Evolutionary conservation across 2,888 invertebrate genomes (phyloP).

Genomic region (Hofmannophila pseudospretella): DNA sequence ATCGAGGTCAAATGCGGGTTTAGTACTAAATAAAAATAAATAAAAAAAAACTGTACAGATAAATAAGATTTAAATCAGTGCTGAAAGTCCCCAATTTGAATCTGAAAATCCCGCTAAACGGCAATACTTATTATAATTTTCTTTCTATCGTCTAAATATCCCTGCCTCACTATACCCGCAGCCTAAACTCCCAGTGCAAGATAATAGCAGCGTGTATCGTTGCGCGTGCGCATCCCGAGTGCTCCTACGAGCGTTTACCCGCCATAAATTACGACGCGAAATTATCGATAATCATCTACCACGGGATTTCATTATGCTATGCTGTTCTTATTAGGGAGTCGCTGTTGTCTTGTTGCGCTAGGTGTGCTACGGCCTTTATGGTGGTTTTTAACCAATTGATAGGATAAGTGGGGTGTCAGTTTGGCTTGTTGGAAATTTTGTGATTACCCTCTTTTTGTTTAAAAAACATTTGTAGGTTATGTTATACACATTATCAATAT

Average conservation of each 20-base stretch:
- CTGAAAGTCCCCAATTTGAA: no score
- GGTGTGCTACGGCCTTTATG: constrained; percentile 6
- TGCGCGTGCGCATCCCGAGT: constrained; percentile 49
- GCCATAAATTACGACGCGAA: constrained; percentile 57
- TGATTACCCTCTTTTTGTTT: not conserved
- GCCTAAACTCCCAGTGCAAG: constrained; percentile 20
- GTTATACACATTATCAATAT: no score
- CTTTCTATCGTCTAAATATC: no score
- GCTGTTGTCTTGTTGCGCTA: not conserved
- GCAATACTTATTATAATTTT: no score
- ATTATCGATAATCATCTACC: constrained; percentile 63
- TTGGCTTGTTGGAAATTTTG: not conserved
- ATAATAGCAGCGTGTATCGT: constrained; percentile 61
- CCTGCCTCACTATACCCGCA: constrained; percentile 26
- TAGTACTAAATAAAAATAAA: no score
- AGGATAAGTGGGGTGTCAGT: not conserved
- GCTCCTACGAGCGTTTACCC: constrained; percentile 41
- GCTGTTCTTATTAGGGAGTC: constrained; percentile 40
- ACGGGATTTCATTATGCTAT: constrained; percentile 51
- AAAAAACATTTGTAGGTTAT: no score
- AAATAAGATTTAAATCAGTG: no score
- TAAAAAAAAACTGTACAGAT: no score
- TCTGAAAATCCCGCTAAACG: no score
- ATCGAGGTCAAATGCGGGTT: no score
- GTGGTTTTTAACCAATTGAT: not conserved